Base-by-base conservation (phyloP, 2,888 invertebrate species). In the Incurvaria masculella region DNA sequence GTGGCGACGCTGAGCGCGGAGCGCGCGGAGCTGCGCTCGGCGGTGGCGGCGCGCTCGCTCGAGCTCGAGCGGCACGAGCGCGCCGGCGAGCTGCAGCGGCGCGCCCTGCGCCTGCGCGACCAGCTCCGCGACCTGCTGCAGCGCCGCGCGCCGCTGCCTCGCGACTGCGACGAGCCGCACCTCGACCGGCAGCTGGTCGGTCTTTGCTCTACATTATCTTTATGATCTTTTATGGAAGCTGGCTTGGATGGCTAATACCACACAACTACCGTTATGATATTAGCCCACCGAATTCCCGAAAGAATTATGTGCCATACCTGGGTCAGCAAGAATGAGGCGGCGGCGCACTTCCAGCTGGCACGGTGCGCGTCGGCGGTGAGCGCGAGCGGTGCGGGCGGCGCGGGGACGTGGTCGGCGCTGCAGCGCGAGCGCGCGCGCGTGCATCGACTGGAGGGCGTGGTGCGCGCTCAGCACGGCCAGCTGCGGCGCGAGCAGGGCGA, bases 11-110 rank as follows among this genome's bases (percentile, higher is more conserved):
- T 75, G 42, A 59, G 63, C 1, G 68, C 68, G 2, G 76, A 76
- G 56, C 69, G 74, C 2, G 57, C 66, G 0, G 65, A 71, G 4
- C 55, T 78, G 53, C 64, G 71, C 45, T 61, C 65, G 2, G 70
- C 69, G 1, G 73, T 73, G 0, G 73, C 73, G 14, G 68, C 73
- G 0, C 66, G 72, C 2, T 69, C 73, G 2, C 65, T 78, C 2
- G 72, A 75, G 76, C 54, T 78, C 51, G 76, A 78, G 62, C 61
- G 76, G 0, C 69, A 76, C 54, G 76, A 78, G 55, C 69, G 72
- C 2, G 65, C 72, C 2, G 72, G 71, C 0, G 69, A 72, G 4
- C 56, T 72, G 42, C 76, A n/a, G n/a, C n/a, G n/a, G n/a, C n/a
- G n/a, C n/a, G n/a, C n/a, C n/a, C n/a, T n/a, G n/a, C n/a, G n/a